These are phyloP conservation scores for Cataglyphis albicans DNA, from an alignment of 2,888 invertebrate species.

Conservation along the genomic window DNA sequence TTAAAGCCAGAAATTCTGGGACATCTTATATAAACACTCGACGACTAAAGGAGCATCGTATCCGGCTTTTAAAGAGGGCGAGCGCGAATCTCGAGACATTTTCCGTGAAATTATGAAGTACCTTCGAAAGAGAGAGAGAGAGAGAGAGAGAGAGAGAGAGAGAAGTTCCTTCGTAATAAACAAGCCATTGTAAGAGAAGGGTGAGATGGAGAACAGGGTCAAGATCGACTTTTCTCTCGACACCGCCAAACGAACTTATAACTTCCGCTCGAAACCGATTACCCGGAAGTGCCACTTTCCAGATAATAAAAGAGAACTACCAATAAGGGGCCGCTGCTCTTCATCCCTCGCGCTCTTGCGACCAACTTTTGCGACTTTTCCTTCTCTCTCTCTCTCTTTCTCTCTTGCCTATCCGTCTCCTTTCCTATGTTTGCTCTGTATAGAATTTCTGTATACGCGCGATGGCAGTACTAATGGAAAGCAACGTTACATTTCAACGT, in stretches of 20 bases:
- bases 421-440: conserved; percentile 19
- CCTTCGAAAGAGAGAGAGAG: conserved; percentile 3
- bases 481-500: conserved; percentile 1
- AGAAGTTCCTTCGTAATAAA: conserved; percentile 40
- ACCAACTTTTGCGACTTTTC: conserved; percentile 7
- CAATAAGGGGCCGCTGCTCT: conserved; percentile 21
- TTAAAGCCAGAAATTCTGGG: conserved; percentile 15
- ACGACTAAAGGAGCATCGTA: conserved; percentile 16
- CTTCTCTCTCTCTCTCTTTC: neutral
- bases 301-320: conserved; percentile 44
- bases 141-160: neutral
- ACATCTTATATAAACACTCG: conserved; percentile 22
- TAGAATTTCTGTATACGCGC: conserved; percentile 31
- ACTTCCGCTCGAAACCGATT: conserved; percentile 55
- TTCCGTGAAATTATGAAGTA: conserved; percentile 42
- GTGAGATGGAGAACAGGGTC: conserved; percentile 37
- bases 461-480: conserved; percentile 32
- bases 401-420: neutral
- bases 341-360: conserved; percentile 11
- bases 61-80: conserved; percentile 23
- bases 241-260: conserved; percentile 55
- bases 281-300: conserved; percentile 50
- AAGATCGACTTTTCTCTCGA: conserved; percentile 57
- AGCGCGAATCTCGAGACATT: conserved; percentile 21
- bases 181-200: conserved; percentile 30